Percentiles rank a stretch among this genome's conserved stretches.
phyloP scores from a whole-genome alignment of 2,113 vertebrate species.

The Sorex araneus region DNA sequence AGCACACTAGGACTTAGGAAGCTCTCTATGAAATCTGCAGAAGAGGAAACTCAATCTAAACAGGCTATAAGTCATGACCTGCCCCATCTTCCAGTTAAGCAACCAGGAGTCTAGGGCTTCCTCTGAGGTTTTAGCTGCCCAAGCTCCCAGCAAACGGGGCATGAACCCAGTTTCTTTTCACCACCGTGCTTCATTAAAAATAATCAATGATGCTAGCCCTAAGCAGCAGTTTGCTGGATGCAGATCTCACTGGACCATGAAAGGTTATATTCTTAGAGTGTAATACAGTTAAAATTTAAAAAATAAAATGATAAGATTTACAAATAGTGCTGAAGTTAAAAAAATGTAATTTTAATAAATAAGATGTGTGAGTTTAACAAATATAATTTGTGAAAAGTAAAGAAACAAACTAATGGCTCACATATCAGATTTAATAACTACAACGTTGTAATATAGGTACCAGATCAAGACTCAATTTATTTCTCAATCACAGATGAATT shows the following conservation, averaged over 20 bases:
- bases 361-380: background rate
- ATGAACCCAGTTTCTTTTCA: background rate
- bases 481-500: background rate
- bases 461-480: conserved; percentile 2
- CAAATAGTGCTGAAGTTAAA: background rate
- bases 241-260: background rate
- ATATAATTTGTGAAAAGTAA: no score
- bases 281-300: background rate
- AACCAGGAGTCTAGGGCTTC: background rate
- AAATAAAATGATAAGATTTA: conserved; percentile 20
- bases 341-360: conserved; percentile 46
- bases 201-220: background rate
- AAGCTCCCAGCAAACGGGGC: background rate
- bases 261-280: conserved; percentile 35
- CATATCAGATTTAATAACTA: conserved; percentile 23
- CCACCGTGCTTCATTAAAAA: background rate
- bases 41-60: conserved; percentile 41
- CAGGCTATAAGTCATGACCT: background rate
- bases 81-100: no score
- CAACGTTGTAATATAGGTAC: background rate
- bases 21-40: conserved; percentile 90
- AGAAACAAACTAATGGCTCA: background rate
- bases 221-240: background rate
- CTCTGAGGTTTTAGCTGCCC: background rate
- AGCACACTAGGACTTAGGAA: conserved; percentile 89